phyloP scores from a whole-genome alignment of 2,113 vertebrate genomes.

The Bombycilla garrulus region DNA sequence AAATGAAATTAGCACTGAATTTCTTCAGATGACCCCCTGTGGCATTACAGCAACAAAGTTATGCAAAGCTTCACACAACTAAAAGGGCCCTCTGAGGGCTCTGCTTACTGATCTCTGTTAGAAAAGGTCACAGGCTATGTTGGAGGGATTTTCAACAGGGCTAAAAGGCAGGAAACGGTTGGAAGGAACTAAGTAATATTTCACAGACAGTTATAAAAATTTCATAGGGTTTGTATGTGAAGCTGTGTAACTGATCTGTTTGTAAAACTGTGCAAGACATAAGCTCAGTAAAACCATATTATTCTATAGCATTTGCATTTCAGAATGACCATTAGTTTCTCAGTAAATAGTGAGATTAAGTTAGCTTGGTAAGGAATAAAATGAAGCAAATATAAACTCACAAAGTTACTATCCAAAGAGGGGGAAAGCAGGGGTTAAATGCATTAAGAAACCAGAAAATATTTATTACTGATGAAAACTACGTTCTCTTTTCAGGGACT shows the following conservation, averaged over 20 bases:
- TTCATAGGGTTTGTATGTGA: background rate
- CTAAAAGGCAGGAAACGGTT: slow-evolving; percentile 32
- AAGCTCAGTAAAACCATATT: background rate
- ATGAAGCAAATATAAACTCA: background rate
- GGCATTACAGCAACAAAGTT: slow-evolving; percentile 22
- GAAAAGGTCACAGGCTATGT: slow-evolving; percentile 72
- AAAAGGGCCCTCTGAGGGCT: slow-evolving; percentile 50
- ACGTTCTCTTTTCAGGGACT: background rate
- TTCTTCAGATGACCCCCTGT: slow-evolving; percentile 11
- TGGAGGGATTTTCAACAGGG: slow-evolving; percentile 60
- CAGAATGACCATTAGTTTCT: background rate
- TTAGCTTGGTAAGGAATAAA: background rate
- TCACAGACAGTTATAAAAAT: slow-evolving; percentile 20
- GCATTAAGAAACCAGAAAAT: background rate
- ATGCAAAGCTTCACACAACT: slow-evolving; percentile 37
- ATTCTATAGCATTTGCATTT: background rate
- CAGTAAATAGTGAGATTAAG: background rate
- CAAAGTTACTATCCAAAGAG: background rate
- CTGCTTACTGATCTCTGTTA: slow-evolving; percentile 38
- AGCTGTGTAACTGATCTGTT: background rate
- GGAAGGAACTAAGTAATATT: slow-evolving; percentile 19
- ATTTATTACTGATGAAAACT: background rate
- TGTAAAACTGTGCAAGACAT: background rate
- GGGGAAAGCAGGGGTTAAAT: background rate
- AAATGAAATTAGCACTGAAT: slow-evolving; percentile 17